Conservation (phyloP, 2,113 vertebrate genomes). For the Malurus elegans region DNA sequence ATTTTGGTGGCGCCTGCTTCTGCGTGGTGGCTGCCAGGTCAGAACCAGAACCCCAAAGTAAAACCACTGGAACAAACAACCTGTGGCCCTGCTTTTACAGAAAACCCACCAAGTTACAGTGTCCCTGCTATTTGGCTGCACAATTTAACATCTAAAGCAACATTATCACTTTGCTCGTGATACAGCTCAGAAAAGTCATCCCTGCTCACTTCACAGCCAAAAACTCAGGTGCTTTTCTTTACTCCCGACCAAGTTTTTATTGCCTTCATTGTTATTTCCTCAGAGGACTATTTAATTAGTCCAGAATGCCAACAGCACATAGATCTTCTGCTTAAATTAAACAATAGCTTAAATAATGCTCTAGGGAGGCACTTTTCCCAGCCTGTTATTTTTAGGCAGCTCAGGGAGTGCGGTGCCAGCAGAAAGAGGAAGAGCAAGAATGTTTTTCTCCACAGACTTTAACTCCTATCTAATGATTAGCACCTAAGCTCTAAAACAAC, state of each 20-base stretch:
- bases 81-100: background rate
- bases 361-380: constrained; percentile 42
- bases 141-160: background rate
- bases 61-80: background rate
- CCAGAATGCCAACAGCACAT: constrained; percentile 25
- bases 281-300: constrained; percentile 50
- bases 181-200: background rate
- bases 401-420: background rate
- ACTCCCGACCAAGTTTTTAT: background rate
- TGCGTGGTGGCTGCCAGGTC: background rate
- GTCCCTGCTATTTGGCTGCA: background rate
- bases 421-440: constrained; percentile 42
- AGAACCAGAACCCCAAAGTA: background rate
- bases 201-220: background rate
- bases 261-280: constrained; percentile 21
- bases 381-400: constrained; percentile 57
- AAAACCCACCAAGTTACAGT: background rate
- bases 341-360: constrained; percentile 53
- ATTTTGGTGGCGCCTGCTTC: background rate
- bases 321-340: constrained; percentile 51
- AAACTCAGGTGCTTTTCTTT: background rate
- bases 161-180: background rate
- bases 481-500: background rate
- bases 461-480: constrained; percentile 2
- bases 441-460: constrained; percentile 21